Evolutionary conservation across 2,888 invertebrate genomes (phyloP).

Genomic region (Epinotia nisella): DNA sequence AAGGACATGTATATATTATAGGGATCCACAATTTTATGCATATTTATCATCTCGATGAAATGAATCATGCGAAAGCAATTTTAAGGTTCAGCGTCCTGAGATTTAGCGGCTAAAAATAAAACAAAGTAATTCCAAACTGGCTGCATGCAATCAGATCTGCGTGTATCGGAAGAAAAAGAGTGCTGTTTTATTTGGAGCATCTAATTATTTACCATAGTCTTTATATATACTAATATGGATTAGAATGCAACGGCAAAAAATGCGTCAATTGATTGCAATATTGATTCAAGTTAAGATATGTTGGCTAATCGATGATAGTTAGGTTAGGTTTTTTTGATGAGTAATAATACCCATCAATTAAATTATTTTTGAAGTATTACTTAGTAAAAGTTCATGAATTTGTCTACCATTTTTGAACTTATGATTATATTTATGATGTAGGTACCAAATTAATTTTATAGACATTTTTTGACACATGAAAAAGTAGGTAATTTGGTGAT

Average conservation of each 20-base stretch:
- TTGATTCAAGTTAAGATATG: not conserved
- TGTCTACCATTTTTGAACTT: no score
- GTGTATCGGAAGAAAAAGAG: conserved; percentile 32
- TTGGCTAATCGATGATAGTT: no score
- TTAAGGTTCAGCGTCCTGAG: conserved; percentile 45
- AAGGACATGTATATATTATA: no score
- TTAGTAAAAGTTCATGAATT: no score
- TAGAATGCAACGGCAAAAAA: not conserved
- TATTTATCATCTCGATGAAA: not conserved
- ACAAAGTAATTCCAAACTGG: conserved; percentile 24
- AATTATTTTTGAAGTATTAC: no score
- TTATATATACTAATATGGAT: not conserved
- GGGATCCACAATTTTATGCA: not conserved
- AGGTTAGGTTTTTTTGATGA: no score
- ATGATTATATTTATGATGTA: no score
- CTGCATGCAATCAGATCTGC: conserved; percentile 31
- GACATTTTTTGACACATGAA: no score
- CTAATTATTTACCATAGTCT: not conserved
- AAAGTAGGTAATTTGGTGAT: no score
- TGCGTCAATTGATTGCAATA: conserved; percentile 14
- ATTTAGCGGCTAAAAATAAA: conserved; percentile 44
- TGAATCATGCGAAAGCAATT: conserved; percentile 44
- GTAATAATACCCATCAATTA: no score
- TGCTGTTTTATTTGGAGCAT: conserved; percentile 15
- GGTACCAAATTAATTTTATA: no score